phyloP scores from a whole-genome alignment of 2,888 invertebrate genomes.

The Melanchra persicariae region DNA sequence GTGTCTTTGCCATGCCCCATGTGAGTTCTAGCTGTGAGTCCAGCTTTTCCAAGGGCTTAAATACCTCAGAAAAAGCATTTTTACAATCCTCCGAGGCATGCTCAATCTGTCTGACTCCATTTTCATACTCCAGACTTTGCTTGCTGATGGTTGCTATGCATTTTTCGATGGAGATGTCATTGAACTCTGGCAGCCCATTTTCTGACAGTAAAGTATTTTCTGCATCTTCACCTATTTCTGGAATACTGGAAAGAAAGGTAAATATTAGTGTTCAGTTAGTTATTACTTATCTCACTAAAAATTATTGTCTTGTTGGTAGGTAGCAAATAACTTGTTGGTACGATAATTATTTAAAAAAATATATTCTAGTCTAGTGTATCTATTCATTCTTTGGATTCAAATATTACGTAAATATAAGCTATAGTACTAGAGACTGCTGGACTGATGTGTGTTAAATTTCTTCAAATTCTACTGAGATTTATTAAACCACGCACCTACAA shows the following conservation, averaged over 20 bases:
- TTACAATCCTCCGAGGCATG: conserved; percentile 82
- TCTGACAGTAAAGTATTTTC: conserved; percentile 94
- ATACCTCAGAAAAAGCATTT: conserved; percentile 92
- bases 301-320: too few relatives aligned
- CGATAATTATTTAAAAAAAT: background rate
- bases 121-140: conserved; percentile 95
- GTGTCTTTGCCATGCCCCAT: conserved; percentile 96
- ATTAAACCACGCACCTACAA: background rate
- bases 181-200: conserved; percentile 95
- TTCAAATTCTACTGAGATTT: background rate
- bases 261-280: too few relatives aligned
- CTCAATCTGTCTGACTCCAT: conserved; percentile 93
- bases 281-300: too few relatives aligned
- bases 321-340: background rate
- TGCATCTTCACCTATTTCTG: conserved; percentile 96
- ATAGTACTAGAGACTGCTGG: background rate
- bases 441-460: background rate
- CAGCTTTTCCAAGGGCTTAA: conserved; percentile 94
- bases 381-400: background rate
- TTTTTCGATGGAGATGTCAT: conserved; percentile 95
- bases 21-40: conserved; percentile 94
- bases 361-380: too few relatives aligned
- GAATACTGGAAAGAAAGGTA: conserved; percentile 89
- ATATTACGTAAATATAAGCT: conserved; percentile 43
- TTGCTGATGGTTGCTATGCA: conserved; percentile 96